Conservation (phyloP, 2,888 invertebrate genomes). For the Nemapogon koenigi region DNA sequence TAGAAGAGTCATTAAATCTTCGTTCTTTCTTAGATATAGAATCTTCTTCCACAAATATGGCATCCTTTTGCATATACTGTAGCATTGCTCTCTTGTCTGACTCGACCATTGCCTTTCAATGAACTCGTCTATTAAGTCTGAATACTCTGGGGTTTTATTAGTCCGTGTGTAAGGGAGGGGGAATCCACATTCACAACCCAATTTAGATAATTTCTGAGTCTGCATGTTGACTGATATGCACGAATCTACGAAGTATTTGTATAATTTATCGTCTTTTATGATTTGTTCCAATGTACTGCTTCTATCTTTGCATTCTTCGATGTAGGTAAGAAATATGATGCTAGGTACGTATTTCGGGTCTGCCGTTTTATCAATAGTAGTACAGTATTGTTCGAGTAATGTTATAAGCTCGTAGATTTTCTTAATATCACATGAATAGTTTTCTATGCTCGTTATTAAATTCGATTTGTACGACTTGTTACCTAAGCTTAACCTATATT, state of each 20-base stretch:
- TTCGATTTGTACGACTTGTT: constrained; percentile 42
- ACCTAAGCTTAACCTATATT: constrained; percentile 48
- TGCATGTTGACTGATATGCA: constrained; percentile 63
- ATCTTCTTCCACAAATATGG: constrained; percentile 70
- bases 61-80: constrained; percentile 62
- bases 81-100: constrained; percentile 46
- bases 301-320: constrained; percentile 31
- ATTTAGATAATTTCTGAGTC: constrained; percentile 36
- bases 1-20: constrained; percentile 56
- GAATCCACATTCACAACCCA: constrained; percentile 66
- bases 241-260: constrained; percentile 61
- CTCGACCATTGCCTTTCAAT: constrained; percentile 54
- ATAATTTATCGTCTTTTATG: constrained; percentile 42
- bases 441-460: constrained; percentile 48
- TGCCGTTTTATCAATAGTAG: constrained; percentile 37
- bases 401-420: constrained; percentile 43
- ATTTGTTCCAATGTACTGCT: constrained; percentile 32
- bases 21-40: constrained; percentile 50
- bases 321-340: constrained; percentile 47
- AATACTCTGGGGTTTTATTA: constrained; percentile 48
- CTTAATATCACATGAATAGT: constrained; percentile 52
- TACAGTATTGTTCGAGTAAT: constrained; percentile 46
- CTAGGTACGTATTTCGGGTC: constrained; percentile 47
- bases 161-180: constrained; percentile 58
- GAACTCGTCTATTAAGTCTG: constrained; percentile 62